phyloP scores from a whole-genome alignment of 37 sponge, comb jelly and placozoan species.

The Ianthella basta region DNA sequence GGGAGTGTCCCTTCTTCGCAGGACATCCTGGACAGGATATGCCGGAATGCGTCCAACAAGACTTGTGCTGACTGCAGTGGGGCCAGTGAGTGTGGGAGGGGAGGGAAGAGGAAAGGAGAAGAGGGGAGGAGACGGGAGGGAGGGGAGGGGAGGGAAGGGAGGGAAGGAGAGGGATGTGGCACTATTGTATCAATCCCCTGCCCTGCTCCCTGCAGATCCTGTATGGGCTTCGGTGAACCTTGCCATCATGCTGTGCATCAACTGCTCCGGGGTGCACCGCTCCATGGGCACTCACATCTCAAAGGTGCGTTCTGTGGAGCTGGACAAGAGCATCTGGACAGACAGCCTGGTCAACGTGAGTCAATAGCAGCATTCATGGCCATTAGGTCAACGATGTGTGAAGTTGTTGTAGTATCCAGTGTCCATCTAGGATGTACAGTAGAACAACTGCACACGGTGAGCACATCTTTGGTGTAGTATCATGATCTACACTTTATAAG shows the following conservation, averaged over 20 bases:
- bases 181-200: no score
- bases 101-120: no score
- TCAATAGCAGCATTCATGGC: no score
- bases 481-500: no score
- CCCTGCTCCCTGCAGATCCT: slow-evolving; percentile 57
- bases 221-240: slow-evolving; percentile 87
- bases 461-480: no score
- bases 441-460: no score
- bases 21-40: slow-evolving; percentile 62
- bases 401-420: no score
- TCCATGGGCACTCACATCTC: slow-evolving; percentile 85
- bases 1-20: slow-evolving; percentile 20
- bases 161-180: no score
- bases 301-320: slow-evolving; percentile 85
- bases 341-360: slow-evolving; percentile 67
- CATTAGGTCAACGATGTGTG: not conserved
- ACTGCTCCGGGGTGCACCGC: slow-evolving; percentile 86
- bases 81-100: slow-evolving; percentile 21
- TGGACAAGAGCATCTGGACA: slow-evolving; percentile 84
- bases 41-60: slow-evolving; percentile 72
- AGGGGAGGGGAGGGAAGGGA: no score
- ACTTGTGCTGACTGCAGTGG: slow-evolving; percentile 86
- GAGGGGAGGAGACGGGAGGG: no score
- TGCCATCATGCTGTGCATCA: slow-evolving; percentile 86
- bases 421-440: no score